Evolutionary conservation across 1,140 invertebrate genomes (phyloP), one percentile per base, ranked within the genome.

Genomic region (Lordiphosa collinella): DNA sequence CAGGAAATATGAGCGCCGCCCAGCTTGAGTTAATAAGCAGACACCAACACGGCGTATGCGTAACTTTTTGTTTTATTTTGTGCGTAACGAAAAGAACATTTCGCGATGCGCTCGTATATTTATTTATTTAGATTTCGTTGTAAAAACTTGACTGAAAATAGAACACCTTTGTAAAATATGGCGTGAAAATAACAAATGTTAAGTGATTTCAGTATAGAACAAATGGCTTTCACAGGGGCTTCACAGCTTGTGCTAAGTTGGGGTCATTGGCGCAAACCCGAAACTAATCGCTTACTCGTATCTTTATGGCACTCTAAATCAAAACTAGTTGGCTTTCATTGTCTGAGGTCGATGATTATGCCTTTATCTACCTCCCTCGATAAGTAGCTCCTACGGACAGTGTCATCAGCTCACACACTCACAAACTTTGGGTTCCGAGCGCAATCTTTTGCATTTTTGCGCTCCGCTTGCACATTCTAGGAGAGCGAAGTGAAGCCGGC

Each of bases 381-480:
- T 7, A 29, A 29, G 25, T 5, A 5, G 25, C 6, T 29, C 25
- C 25, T 8, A 8, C 6, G 25, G 25, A 25, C 22, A 25, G 22
- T 25, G 22, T 25, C 22, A 25, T 43, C 52, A 53, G 6, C 22
- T 6, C 25, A 8, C 25, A 29, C 25, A 29, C 25, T 2, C 16
- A 18, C 16, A 18, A 2, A 18, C 16, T 22, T 22, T 22, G 18
- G 18, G 8, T 29, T 29, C 8, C 7, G 25, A 29, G 25, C 7
- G 25, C 25, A 29, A 63, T 63, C 60, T 65, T 55, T 64, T 54
- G 25, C 25, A 29, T 29, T 29, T 29, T 29, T 29, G 16, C 34
- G 48, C 49, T 38, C 50, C 55, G 62, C 43, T 78, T 79, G 68
- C 74, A 79, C 54, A 78, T 79, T 78, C 79, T 63, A 76, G 62